These are phyloP conservation scores for Drosophila busckii DNA, from an alignment of 1,140 invertebrate genomes.

Conservation along the genomic window DNA sequence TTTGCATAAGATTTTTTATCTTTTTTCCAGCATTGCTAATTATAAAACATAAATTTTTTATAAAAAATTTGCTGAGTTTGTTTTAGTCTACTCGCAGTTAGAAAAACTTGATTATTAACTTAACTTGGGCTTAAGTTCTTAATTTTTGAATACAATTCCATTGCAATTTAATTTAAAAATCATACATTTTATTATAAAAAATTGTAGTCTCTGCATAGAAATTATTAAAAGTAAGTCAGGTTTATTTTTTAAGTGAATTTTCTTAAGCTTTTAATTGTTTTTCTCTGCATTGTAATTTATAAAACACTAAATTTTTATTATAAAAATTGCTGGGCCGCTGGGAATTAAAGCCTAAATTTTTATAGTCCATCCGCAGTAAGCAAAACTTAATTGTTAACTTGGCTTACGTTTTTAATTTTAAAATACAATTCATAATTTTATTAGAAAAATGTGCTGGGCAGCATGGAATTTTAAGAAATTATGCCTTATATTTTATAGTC, in stretches of 20 bases:
- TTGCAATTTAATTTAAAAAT: no score
- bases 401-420: constrained; percentile 1
- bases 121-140: no score
- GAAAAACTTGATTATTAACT: no score
- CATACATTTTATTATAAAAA: no score
- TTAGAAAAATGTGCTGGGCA: constrained; percentile 3
- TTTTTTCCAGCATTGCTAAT: not conserved
- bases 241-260: constrained; percentile 1
- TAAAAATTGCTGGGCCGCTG: not conserved
- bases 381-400: no score
- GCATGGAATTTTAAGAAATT: constrained; percentile 28
- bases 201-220: not conserved
- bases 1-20: not conserved
- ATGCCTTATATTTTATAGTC: constrained; percentile 8
- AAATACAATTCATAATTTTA: no score
- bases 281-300: not conserved
- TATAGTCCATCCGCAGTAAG: constrained; percentile 15
- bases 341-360: constrained; percentile 15
- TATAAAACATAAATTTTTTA: no score
- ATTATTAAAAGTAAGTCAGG: constrained; percentile 11
- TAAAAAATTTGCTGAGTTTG: constrained; percentile 20
- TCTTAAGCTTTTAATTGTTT: not conserved
- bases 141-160: no score
- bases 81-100: no score
- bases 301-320: no score